Base-by-base conservation (phyloP, 2,797 vertebrate species). In the Pseudomugil gertrudae region DNA sequence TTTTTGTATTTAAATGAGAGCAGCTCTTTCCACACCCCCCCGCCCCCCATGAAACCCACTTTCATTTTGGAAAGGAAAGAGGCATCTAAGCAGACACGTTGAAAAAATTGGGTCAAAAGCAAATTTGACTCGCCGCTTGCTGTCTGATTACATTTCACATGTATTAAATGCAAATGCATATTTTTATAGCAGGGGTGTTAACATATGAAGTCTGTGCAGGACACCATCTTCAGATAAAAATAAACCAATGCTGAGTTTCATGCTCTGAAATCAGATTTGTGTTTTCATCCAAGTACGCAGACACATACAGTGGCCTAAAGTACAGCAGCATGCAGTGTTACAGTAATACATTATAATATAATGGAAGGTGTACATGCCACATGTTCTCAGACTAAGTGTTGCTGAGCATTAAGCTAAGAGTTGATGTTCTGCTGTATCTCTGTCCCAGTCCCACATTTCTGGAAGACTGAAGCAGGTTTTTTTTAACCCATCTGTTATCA, bases 71-170 rank as follows among this genome's bases (percentile, higher is more conserved):
- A 54, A 36, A 48, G 40, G 15, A 72, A 73, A 38, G 50, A 47
- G 52, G 57, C 27, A 78, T 69, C 21, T n/a, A 57, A 79, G 58
- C 29, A 61, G 32, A 45, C 74, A 50, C 66, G 66, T 23, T 69
- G 40, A 51, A 76, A 78, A 79, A 89, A 90, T 66, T 89, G 73
- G 81, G 85, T 89, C 89, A 90, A 83, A 87, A 84, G 81, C 78
- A 86, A 90, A 88, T 82, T 83, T 78, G 64, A 86, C 61, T 79
- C 61, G 23, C 57, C 1, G 54, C 68, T 77, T 60, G 55, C 65
- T 19, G 78, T 83, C 65, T 77, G 76, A 83, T 80, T 83, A 78
- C 27, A 78, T 84, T 69, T 66, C 55, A 75, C 66, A 54, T 71
- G 57, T 71, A 81, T 63, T 29, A 72, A 76, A 71, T 50, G 40